Percentiles rank a stretch among this genome's conserved stretches.
Evolutionary conservation across 2,888 invertebrate species (phyloP).

Genomic region (Elmis aenea): DNA sequence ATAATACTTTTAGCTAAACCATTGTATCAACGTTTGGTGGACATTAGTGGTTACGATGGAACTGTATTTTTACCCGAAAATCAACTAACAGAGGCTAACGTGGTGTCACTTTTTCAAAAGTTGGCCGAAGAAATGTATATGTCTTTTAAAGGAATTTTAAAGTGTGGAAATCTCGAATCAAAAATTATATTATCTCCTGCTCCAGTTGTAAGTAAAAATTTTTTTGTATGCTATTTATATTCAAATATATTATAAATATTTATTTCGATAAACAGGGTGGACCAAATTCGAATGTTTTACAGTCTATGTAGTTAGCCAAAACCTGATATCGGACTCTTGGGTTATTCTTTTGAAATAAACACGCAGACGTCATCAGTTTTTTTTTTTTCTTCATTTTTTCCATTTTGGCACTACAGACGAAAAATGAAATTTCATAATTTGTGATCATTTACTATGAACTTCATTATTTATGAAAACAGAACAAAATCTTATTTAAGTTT

Average conservation of each 20-base stretch:
- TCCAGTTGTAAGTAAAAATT: constrained; percentile 53
- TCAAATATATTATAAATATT: constrained; percentile 1
- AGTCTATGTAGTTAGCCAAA: too few relatives aligned
- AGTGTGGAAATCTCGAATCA: constrained; percentile 71
- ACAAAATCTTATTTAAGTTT: too few relatives aligned
- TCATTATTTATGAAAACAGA: too few relatives aligned
- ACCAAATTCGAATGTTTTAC: too few relatives aligned
- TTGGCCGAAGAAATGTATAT: constrained; percentile 69
- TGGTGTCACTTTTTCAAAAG: constrained; percentile 57
- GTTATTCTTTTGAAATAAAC: constrained; percentile 9
- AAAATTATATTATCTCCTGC: constrained; percentile 69
- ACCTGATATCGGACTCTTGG: too few relatives aligned
- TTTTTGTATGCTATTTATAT: constrained; percentile 3
- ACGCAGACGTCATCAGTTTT: too few relatives aligned
- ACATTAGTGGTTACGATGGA: constrained; percentile 67
- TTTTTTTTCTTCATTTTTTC: too few relatives aligned
- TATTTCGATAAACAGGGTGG: too few relatives aligned
- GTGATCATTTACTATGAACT: too few relatives aligned
- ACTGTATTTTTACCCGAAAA: constrained; percentile 56
- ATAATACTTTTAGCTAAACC: constrained; percentile 55
- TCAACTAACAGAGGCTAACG: constrained; percentile 38
- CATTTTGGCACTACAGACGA: too few relatives aligned
- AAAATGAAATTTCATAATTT: too few relatives aligned
- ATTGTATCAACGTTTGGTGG: constrained; percentile 74
- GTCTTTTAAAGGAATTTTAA: constrained; percentile 65